A percentile compares a stretch with the other conserved stretches of the same genome.
These are phyloP conservation scores for Centropyge bicolor DNA, from an alignment of 2,797 vertebrate species.

Conservation along the genomic window DNA sequence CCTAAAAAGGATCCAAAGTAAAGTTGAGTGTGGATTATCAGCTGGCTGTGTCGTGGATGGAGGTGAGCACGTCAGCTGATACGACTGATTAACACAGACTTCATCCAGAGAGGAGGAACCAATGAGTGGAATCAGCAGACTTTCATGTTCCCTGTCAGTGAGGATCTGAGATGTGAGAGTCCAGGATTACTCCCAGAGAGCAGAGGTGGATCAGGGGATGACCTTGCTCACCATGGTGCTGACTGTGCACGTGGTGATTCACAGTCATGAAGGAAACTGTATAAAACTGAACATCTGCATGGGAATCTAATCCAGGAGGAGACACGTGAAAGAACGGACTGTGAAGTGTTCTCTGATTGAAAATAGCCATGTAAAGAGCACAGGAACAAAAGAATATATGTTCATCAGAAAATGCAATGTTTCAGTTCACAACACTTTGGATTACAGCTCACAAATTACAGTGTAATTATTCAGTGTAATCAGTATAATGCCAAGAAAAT, in stretches of 20 bases:
- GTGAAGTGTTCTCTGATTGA: not conserved
- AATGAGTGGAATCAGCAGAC: slow-evolving; percentile 42
- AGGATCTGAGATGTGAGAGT: slow-evolving; percentile 26
- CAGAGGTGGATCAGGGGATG: slow-evolving; percentile 7
- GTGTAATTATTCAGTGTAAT: not conserved
- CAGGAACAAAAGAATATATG: slow-evolving; percentile 43
- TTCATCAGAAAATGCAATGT: not conserved
- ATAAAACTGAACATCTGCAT: not conserved
- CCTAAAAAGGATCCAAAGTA: not conserved
- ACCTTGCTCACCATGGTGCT: not conserved
- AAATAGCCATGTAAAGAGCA: slow-evolving; percentile 38
- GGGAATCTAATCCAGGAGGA: not conserved
- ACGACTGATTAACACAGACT: slow-evolving; percentile 30
- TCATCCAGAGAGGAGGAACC: slow-evolving; percentile 19
- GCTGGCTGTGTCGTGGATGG: not conserved
- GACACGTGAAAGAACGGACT: not conserved
- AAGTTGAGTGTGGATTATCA: not conserved
- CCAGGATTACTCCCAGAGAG: slow-evolving; percentile 28
- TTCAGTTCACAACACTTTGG: not conserved
- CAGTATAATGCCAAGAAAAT: not conserved
- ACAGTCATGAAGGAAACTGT: not conserved
- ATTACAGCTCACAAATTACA: slow-evolving; percentile 15
- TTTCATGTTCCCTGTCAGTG: slow-evolving; percentile 7
- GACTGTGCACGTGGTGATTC: slow-evolving; percentile 11
- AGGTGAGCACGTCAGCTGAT: not conserved